A percentile compares a stretch with the other conserved stretches of the same genome.
These are phyloP conservation scores for Odontothrips loti DNA, from an alignment of 2,888 invertebrate genomes.

Conservation along the genomic window DNA sequence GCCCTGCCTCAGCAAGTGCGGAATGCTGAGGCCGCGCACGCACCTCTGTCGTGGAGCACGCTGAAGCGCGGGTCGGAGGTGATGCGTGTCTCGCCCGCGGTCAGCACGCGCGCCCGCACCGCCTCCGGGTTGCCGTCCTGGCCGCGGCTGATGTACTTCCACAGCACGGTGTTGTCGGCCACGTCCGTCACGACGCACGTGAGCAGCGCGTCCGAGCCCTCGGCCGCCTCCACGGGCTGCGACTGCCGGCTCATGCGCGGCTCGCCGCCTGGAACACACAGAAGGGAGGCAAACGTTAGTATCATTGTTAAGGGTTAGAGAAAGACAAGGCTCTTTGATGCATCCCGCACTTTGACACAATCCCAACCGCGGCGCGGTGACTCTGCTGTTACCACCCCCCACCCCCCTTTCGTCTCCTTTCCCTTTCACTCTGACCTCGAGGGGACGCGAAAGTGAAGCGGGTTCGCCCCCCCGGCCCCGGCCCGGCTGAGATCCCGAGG, in stretches of 20 bases:
- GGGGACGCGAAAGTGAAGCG: constrained; percentile 4
- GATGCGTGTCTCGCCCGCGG: constrained; percentile 70
- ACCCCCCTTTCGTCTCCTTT: no score
- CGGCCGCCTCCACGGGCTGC: constrained; percentile 56
- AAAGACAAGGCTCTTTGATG: no score
- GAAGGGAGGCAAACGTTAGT: background rate
- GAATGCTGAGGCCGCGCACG: no score
- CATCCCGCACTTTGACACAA: no score
- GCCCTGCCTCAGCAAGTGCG: no score
- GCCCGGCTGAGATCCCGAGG: background rate
- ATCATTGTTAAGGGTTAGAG: no score
- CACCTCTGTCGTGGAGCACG: constrained; percentile 73
- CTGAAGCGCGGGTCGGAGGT: constrained; percentile 68
- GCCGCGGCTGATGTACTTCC: constrained; percentile 66
- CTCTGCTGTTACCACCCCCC: no score
- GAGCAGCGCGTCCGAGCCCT: constrained; percentile 73
- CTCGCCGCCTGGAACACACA: constrained; percentile 5
- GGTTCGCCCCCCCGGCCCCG: background rate
- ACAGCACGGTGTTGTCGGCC: constrained; percentile 68
- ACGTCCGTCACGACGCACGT: constrained; percentile 73
- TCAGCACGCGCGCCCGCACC: constrained; percentile 53
- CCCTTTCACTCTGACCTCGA: background rate
- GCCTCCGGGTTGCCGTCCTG: constrained; percentile 46
- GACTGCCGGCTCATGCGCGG: constrained; percentile 36
- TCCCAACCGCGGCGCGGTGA: no score